Evolutionary conservation across 2,797 vertebrate species (phyloP).

Genomic region (Cetoscarus ocellatus): DNA sequence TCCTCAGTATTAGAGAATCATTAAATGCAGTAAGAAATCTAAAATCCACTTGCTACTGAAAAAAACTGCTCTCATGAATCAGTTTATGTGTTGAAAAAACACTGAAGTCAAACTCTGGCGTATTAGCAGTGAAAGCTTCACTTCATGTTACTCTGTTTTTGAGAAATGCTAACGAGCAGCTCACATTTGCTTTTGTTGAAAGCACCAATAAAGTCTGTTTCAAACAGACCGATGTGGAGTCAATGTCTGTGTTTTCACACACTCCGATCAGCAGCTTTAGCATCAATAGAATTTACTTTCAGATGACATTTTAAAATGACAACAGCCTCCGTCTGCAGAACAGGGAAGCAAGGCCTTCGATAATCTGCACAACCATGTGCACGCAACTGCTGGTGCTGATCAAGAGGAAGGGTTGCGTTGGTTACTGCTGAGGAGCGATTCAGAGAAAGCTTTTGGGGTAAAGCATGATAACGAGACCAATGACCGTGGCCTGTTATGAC

Average conservation of each 20-base stretch:
- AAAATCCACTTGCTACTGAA: too few species aligned
- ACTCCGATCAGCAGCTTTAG: constrained; percentile 20
- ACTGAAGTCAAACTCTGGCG: not conserved
- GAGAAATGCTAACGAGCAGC: constrained; percentile 3
- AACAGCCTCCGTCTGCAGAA: not conserved
- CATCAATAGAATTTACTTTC: constrained; percentile 1
- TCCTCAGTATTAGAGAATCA: too few species aligned
- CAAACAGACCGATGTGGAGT: not conserved
- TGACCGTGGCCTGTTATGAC: too few species aligned
- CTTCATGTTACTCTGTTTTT: not conserved
- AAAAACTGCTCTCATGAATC: not conserved
- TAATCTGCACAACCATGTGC: too few species aligned
- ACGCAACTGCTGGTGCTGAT: too few species aligned
- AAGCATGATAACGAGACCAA: too few species aligned
- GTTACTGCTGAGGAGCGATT: too few species aligned
- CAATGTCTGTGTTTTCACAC: constrained; percentile 22
- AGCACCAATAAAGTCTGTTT: constrained; percentile 12
- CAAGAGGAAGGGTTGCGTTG: too few species aligned
- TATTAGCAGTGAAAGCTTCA: not conserved
- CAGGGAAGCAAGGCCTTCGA: too few species aligned
- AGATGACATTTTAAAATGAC: not conserved
- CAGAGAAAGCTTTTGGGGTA: too few species aligned
- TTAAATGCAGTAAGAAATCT: too few species aligned
- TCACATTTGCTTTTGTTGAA: not conserved
- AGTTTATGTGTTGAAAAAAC: not conserved